Evolutionary conservation across 2,888 invertebrate genomes (phyloP).

Genomic region (Agonum fuliginosum): DNA sequence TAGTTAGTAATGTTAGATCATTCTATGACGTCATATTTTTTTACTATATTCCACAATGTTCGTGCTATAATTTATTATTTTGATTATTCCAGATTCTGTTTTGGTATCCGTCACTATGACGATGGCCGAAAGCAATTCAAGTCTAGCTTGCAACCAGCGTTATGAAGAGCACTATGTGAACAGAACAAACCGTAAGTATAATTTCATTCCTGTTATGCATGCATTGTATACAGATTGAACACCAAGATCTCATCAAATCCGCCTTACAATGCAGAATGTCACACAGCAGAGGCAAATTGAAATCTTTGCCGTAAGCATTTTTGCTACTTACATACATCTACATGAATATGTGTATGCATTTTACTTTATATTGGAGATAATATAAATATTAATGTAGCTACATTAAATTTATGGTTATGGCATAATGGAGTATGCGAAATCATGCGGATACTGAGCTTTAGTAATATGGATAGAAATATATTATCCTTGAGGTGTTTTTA

Average conservation of each 20-base stretch:
- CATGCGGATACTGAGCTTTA: too few species aligned
- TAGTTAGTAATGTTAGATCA: too few species aligned
- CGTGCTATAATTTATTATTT: too few species aligned
- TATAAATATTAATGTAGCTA: neutral
- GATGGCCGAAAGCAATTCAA: constrained; percentile 45
- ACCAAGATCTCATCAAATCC: neutral
- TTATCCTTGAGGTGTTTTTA: too few species aligned
- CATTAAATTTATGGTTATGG: too few species aligned
- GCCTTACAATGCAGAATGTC: constrained; percentile 15
- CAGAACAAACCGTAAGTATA: constrained; percentile 32
- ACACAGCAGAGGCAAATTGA: neutral
- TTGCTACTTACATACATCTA: too few species aligned
- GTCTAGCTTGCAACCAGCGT: constrained; percentile 42
- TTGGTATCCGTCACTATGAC: neutral
- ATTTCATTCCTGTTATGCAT: neutral
- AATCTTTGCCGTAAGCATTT: neutral
- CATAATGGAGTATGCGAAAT: too few species aligned
- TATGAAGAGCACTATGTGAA: constrained; percentile 49
- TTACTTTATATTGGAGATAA: neutral
- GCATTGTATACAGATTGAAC: neutral
- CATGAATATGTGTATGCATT: neutral
- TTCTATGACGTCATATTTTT: too few species aligned
- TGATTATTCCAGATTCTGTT: too few species aligned
- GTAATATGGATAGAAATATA: too few species aligned
- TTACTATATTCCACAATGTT: too few species aligned